Evolutionary conservation across 2,113 vertebrate genomes (phyloP), one percentile per base, ranked within the genome.

Genomic region (Ameiurus melas): DNA sequence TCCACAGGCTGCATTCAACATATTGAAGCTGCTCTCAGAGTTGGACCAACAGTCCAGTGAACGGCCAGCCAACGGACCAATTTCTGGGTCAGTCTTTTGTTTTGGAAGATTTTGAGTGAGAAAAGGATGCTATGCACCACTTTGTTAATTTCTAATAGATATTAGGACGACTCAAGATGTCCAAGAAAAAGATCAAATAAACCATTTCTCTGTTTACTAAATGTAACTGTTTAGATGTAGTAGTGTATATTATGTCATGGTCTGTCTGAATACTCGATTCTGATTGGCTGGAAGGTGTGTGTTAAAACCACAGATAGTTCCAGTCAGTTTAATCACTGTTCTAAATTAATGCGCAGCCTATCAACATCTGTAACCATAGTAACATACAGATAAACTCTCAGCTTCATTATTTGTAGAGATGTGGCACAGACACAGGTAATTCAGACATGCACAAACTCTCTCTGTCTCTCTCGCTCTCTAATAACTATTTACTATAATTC

Each of bases 1-100:
- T 86, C 80, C 25, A 73, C 89, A 99, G 98, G 98, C 98, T 95
- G 98, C 98, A 55, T 92, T 99, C 92, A 99, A 98, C 95, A 97
- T 99, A 94, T 94, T 99, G 91, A 99, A 99, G 95, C 92, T 99
- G 94, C 97, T 99, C 92, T 97, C 98, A 85, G 98, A 99, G 94
- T 93, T 98, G 94, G 98, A 99, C 96, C 98, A 98, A 96, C 97
- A 97, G 92, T 94, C 91, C 90, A 95, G 95, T 91, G 98, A 99
- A 94, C 96, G 97, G 92, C 96, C 97, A 92, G 97, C 97, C 95
- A 99, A 98, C 88, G 98, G 97, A 97, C 97, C 98, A 95, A 94
- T 96, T 93, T 97, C 97, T 94, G 96, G 98, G 98, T 99, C 94
- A 98, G 97, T 96, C 70, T 43, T 36, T 30, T 55, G 20, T 20